phyloP scores from a whole-genome alignment of 2,888 invertebrate species.

The Lasioglossum malachurum region DNA sequence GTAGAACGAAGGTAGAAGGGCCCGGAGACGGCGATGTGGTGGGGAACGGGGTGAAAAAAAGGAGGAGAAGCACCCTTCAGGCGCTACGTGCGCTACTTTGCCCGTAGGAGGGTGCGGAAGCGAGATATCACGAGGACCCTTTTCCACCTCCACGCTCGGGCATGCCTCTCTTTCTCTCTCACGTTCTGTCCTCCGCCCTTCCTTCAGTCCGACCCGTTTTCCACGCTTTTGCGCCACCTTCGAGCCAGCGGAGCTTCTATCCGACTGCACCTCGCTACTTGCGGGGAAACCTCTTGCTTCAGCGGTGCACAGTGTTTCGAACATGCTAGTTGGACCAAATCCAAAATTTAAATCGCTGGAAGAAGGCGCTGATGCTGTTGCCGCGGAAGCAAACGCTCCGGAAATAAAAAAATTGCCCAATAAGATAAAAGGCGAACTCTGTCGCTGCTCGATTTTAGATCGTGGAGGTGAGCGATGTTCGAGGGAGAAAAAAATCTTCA shows the following conservation, averaged over 20 bases:
- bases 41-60: constrained; percentile 27
- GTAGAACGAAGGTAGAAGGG: constrained; percentile 9
- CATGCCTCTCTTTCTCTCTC: not conserved
- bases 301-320: not conserved
- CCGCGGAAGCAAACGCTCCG: not conserved
- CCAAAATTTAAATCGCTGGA: not conserved
- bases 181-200: constrained; percentile 15
- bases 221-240: constrained; percentile 53
- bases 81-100: constrained; percentile 78
- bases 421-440: not conserved
- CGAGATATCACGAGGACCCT: constrained; percentile 74
- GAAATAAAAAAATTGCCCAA: not conserved
- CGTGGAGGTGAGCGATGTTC: not conserved
- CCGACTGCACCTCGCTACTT: constrained; percentile 41
- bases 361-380: not conserved
- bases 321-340: not conserved
- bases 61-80: constrained; percentile 67
- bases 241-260: constrained; percentile 31
- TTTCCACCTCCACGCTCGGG: constrained; percentile 52
- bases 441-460: not conserved
- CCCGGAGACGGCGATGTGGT: constrained; percentile 19
- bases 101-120: constrained; percentile 78
- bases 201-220: constrained; percentile 56
- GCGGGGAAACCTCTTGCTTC: not conserved
- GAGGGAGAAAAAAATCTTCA: no score